Base-by-base conservation (phyloP, 2,888 invertebrate genomes). In the Epirrhoe alternata region DNA sequence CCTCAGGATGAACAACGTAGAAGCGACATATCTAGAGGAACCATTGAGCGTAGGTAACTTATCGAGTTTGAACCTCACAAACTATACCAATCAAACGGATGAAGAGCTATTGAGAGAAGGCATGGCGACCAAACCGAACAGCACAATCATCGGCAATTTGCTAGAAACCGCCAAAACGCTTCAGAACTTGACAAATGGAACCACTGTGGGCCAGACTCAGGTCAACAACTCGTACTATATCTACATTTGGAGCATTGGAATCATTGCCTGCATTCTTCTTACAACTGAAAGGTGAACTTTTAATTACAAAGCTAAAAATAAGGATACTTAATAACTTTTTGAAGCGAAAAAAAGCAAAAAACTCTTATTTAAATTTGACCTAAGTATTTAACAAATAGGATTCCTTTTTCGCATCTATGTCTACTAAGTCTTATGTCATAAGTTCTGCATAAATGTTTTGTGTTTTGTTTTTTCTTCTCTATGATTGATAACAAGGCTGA, bases 201-300 rank as follows among this genome's bases (percentile, higher is more conserved):
- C 77, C 1, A 72, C 72, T 4, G n/a, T 75, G 2, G 78, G 77
- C 6, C 69, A 76, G 35, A 45, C 77, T 73, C 69, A 69, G 49
- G 49, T 89, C 61, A 85, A 89, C 60, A 82, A 91, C 70, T 68
- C 77, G 0, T 89, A 72, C 64, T 93, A 88, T 71, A 94, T 95
- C 75, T 93, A 93, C 70, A 87, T 96, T 65, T 96, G 96, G 88
- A 94, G 94, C 0, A 77, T 85, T 38, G 94, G 94, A 55, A 95
- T 96, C 68, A 49, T 94, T 0, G 89, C 89, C 2, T 94, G 95
- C 56, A 94, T 96, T 35, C 14, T 96, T 5, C 85, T 96, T 47
- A 95, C 95, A 6, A 94, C 94, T n/a, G 85, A 81, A 75, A 90
- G 93, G 94, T 93, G 61, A 76, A 77, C 72, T 49, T 24, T n/a